phyloP scores from a whole-genome alignment of 2,888 invertebrate genomes.

The Ganaspis brasiliensis region DNA sequence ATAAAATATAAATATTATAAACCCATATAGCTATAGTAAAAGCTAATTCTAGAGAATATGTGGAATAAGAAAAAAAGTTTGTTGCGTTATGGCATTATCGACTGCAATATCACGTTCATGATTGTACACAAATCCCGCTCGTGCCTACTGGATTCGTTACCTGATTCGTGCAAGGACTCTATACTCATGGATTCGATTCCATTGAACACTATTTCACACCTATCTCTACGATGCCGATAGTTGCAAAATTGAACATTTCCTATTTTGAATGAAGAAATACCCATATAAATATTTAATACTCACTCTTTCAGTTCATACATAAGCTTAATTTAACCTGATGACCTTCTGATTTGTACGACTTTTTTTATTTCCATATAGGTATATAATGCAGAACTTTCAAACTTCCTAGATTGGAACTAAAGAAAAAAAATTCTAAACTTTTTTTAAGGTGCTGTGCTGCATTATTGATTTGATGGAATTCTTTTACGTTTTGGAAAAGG shows the following conservation, averaged over 20 bases:
- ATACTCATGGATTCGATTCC: constrained; percentile 11
- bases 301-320: background rate
- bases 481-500: no score
- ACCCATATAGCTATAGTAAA: no score
- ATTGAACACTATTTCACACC: constrained; percentile 23
- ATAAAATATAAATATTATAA: background rate
- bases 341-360: background rate
- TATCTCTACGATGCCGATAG: background rate
- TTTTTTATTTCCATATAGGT: background rate
- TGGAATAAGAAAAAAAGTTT: constrained; percentile 10
- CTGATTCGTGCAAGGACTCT: constrained; percentile 1
- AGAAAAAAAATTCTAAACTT: no score
- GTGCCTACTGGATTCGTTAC: constrained; percentile 5
- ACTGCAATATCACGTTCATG: constrained; percentile 24
- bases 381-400: no score
- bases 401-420: no score
- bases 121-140: background rate
- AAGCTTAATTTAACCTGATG: background rate
- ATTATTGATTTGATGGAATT: no score
- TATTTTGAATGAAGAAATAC: constrained; percentile 25
- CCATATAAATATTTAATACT: constrained; percentile 3
- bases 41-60: background rate
- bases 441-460: no score
- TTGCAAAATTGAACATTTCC: constrained; percentile 31
- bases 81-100: constrained; percentile 16